These are phyloP conservation scores for Sander vitreus DNA, from an alignment of 2,113 vertebrate species.

Conservation along the genomic window DNA sequence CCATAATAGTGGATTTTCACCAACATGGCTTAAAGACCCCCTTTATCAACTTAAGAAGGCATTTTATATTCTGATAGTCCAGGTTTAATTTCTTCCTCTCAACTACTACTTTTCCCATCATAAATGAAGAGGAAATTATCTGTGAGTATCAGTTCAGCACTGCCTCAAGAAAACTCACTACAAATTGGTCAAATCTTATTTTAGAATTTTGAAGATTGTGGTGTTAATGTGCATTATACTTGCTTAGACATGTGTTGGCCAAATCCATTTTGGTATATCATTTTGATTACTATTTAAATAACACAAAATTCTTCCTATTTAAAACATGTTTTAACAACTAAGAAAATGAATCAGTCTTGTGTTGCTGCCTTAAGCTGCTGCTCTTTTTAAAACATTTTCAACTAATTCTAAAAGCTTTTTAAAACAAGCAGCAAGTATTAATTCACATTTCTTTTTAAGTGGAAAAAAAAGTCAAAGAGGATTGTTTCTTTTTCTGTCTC, in stretches of 20 bases:
- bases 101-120: background rate
- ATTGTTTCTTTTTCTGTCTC: background rate
- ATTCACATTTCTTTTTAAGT: background rate
- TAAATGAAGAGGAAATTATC: slow-evolving; percentile 27
- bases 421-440: background rate
- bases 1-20: slow-evolving; percentile 30
- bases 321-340: background rate
- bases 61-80: slow-evolving; percentile 34
- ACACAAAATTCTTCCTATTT: background rate
- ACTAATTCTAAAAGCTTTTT: background rate
- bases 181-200: background rate
- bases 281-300: background rate
- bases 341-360: background rate
- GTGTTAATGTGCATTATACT: background rate
- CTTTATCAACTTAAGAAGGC: background rate
- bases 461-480: background rate
- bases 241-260: background rate
- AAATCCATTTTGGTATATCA: background rate
- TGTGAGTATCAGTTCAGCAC: background rate
- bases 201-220: background rate
- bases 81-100: slow-evolving; percentile 20
- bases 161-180: background rate
- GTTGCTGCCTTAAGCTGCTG: background rate
- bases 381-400: background rate
- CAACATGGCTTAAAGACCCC: slow-evolving; percentile 7